phyloP scores from a whole-genome alignment of 2,113 vertebrate genomes.

The Crotalus helleri region DNA sequence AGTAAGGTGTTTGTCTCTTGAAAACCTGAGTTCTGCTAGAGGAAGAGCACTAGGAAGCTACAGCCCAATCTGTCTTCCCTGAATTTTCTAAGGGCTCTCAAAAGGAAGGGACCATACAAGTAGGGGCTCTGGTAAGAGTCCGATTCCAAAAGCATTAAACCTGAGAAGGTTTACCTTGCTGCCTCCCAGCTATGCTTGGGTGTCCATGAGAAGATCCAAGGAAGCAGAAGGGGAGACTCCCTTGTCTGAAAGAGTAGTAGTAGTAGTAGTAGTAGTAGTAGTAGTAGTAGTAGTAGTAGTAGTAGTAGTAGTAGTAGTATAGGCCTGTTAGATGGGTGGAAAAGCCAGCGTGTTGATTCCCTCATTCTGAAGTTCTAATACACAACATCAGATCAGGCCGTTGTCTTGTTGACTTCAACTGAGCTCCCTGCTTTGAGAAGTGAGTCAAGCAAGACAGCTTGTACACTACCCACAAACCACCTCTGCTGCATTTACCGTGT shows the following conservation, averaged over 20 bases:
- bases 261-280: background rate
- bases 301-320: background rate
- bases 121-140: background rate
- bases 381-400: background rate
- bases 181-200: background rate
- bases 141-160: background rate
- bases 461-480: background rate
- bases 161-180: background rate
- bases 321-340: background rate
- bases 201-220: background rate
- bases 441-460: background rate
- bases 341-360: background rate
- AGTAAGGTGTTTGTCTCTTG: background rate
- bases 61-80: background rate
- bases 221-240: background rate
- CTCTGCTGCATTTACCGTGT: background rate
- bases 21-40: background rate
- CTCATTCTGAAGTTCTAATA: background rate
- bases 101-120: background rate
- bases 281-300: background rate
- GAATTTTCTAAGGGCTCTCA: background rate
- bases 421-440: background rate
- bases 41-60: background rate
- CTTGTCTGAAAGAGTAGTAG: background rate
- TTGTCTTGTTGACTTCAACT: background rate